Evolutionary conservation across 2,888 invertebrate species (phyloP), one percentile per base, ranked within the genome.

Genomic region (Malthinus flaveolus): DNA sequence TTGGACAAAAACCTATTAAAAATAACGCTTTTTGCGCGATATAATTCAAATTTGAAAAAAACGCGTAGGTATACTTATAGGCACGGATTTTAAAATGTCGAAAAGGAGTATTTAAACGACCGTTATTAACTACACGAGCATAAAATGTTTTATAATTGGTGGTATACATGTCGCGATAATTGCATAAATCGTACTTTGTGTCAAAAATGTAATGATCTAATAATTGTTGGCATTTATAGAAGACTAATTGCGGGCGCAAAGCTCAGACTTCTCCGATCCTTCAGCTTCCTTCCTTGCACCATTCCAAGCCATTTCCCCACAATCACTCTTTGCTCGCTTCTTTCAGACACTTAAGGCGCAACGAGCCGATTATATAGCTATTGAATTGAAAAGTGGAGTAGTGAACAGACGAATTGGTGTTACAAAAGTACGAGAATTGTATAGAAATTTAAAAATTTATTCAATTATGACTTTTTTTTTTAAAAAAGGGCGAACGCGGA

Each of bases 301-400:
- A 70, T 76, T 76, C 74, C 75, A 71, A 75, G 70, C 75, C 74
- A 75, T 76, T 76, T 76, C 73, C 75, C 71, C 75, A 73, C 74
- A 74, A 75, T 75, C 75, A 73, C 71, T 74, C 72, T 73, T 74
- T 73, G 71, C 69, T 70, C 70, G 67, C 70, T 70, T 72, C 71
- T 73, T 72, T 73, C 71, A 73, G 71, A 73, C 71, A 73, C 73
- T 73, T 68, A 68, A 68, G 66, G 72, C 73, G 73, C 70, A 73
- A 71, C 71, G 73, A 74, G 73, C 72, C 73, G 73, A 73, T 74
- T 72, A 62, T 50, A 46, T 53, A 50, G 52, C 62, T 53, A 59
- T 59, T 62, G 56, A 60, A 60, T 60, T 56, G 56, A 60, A 52
- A 56, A 56, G 56, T 36, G 46, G 52, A 53, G 56, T 46, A 50